A percentile compares a stretch with the other conserved stretches of the same genome.
Conservation (phyloP, 2,113 vertebrate genomes). For the Illadopsis cleaveri region DNA sequence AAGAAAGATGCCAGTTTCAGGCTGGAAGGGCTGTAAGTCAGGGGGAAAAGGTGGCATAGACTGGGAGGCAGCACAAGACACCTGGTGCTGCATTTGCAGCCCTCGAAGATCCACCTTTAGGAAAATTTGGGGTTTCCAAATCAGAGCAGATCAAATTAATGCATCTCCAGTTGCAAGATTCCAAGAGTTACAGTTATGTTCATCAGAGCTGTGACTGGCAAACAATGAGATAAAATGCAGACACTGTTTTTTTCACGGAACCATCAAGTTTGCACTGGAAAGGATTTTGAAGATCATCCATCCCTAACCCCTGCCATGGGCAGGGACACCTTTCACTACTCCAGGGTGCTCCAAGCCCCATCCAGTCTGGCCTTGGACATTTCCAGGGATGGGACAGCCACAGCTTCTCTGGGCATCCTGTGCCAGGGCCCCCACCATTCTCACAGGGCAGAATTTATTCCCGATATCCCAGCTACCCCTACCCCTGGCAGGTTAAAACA, state of each 20-base stretch:
- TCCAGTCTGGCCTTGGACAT: neutral
- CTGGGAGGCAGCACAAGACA: neutral
- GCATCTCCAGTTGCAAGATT: fast-evolving
- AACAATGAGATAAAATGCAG: neutral
- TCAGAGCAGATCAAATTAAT: neutral
- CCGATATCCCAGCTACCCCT: neutral
- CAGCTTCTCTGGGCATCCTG: neutral
- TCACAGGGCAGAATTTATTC: neutral
- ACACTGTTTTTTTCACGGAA: neutral
- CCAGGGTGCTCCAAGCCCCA: fast-evolving
- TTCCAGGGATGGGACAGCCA: neutral
- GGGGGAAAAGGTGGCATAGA: fast-evolving
- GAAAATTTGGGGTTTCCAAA: neutral
- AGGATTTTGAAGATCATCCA: neutral
- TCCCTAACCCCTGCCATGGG: neutral
- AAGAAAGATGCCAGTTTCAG: neutral
- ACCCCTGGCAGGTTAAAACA: neutral
- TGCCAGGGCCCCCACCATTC: neutral
- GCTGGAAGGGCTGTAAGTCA: neutral
- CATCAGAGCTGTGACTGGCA: neutral
- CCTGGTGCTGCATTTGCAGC: neutral
- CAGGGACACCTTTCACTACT: neutral
- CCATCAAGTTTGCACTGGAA: neutral
- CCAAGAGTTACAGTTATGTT: neutral
- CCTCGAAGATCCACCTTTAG: neutral